Evolutionary conservation across 2,888 invertebrate species (phyloP).

Genomic region (Ophonus ardosiacus): DNA sequence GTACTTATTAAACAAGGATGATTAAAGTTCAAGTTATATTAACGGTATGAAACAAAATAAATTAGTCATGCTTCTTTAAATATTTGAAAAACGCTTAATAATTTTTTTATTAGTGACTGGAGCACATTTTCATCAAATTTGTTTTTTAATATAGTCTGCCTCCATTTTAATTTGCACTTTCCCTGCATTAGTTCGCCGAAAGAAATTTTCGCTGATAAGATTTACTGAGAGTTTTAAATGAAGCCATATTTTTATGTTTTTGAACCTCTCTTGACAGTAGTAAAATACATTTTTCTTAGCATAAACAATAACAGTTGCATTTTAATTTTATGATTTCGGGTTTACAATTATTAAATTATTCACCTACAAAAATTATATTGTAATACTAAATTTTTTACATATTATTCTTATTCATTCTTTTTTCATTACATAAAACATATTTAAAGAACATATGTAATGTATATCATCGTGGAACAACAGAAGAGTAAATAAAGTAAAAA

Average conservation of each 20-base stretch:
- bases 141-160: background rate
- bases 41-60: too few species aligned
- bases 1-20: too few species aligned
- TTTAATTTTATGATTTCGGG: slow-evolving; percentile 16
- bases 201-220: slow-evolving; percentile 13
- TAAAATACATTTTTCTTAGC: slow-evolving; percentile 20
- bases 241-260: slow-evolving; percentile 15
- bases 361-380: background rate
- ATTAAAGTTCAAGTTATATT: too few species aligned
- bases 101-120: background rate
- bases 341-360: slow-evolving; percentile 23
- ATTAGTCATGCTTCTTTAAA: background rate
- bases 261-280: background rate
- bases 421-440: background rate
- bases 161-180: slow-evolving; percentile 24
- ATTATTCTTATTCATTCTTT: background rate
- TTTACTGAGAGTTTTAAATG: slow-evolving; percentile 6
- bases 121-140: slow-evolving; percentile 12
- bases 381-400: slow-evolving; percentile 15
- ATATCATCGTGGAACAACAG: background rate
- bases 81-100: background rate
- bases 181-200: background rate
- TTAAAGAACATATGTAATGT: background rate
- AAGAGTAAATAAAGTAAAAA: too few species aligned
- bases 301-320: slow-evolving; percentile 45